phyloP scores from a whole-genome alignment of 1,140 invertebrate genomes.

The Chionoecetes opilio region DNA sequence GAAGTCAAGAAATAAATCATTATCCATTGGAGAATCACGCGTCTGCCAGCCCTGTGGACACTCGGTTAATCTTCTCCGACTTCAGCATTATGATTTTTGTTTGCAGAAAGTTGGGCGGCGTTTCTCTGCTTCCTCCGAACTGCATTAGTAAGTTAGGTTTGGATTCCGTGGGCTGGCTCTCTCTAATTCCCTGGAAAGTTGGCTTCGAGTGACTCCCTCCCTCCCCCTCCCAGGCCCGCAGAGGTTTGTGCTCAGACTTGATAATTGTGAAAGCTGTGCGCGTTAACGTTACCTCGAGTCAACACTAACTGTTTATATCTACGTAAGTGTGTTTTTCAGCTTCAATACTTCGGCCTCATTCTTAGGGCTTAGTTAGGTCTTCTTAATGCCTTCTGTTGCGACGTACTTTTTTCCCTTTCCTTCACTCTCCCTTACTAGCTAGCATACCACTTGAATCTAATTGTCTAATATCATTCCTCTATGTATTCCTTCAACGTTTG shows the following conservation, averaged over 20 bases:
- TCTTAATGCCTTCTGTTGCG: neutral
- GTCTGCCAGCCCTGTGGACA: neutral
- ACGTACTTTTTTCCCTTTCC: neutral
- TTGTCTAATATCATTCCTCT: no score
- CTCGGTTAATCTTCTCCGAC: neutral
- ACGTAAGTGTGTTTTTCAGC: neutral
- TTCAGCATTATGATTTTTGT: neutral
- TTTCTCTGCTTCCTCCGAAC: neutral
- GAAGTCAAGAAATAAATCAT: neutral
- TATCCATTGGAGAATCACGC: neutral
- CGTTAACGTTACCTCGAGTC: neutral
- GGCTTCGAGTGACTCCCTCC: neutral
- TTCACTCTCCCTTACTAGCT: neutral
- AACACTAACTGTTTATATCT: neutral
- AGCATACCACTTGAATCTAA: neutral
- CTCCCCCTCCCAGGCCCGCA: neutral
- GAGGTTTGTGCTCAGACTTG: neutral
- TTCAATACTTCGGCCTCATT: no score
- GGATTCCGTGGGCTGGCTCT: constrained; percentile 13
- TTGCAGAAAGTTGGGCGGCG: neutral
- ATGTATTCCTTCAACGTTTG: neutral
- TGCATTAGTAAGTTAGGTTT: constrained; percentile 20
- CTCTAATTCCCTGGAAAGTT: neutral
- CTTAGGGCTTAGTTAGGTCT: neutral
- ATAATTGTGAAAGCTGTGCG: neutral